Evolutionary conservation across 2,797 vertebrate species (phyloP).

Genomic region (Limosa lapponica): DNA sequence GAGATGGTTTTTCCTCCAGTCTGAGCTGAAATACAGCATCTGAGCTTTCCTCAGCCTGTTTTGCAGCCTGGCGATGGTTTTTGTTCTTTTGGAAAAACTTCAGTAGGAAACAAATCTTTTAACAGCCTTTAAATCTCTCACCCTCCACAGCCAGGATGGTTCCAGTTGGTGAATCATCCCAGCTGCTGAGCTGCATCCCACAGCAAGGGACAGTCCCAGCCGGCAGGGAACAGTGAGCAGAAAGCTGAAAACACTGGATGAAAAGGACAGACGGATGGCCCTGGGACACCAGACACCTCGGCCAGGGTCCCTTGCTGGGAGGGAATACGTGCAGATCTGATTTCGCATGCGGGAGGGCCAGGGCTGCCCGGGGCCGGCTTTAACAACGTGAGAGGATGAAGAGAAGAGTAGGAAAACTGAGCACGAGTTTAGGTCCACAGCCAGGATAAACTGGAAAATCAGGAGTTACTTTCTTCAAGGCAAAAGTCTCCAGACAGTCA

Average conservation of each 20-base stretch:
- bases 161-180: constrained; percentile 14
- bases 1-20: neutral
- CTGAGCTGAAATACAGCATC: neutral
- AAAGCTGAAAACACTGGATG: neutral
- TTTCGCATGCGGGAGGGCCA: neutral
- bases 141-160: neutral
- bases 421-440: neutral
- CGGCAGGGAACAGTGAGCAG: rapidly evolving
- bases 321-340: neutral
- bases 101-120: neutral
- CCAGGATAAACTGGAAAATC: constrained; percentile 37
- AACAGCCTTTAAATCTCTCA: constrained; percentile 15
- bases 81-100: neutral
- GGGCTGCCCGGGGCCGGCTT: neutral
- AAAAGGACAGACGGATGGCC: neutral
- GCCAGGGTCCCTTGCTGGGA: rapidly evolving
- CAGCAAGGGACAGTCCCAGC: neutral
- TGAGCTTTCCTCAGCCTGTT: neutral
- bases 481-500: neutral
- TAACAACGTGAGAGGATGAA: neutral
- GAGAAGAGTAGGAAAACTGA: neutral
- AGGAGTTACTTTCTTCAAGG: neutral
- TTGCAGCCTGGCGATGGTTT: neutral
- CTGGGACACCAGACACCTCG: neutral
- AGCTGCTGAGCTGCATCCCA: neutral